Evolutionary conservation across 1,140 invertebrate genomes (phyloP).

Genomic region (Listronotus bonariensis): DNA sequence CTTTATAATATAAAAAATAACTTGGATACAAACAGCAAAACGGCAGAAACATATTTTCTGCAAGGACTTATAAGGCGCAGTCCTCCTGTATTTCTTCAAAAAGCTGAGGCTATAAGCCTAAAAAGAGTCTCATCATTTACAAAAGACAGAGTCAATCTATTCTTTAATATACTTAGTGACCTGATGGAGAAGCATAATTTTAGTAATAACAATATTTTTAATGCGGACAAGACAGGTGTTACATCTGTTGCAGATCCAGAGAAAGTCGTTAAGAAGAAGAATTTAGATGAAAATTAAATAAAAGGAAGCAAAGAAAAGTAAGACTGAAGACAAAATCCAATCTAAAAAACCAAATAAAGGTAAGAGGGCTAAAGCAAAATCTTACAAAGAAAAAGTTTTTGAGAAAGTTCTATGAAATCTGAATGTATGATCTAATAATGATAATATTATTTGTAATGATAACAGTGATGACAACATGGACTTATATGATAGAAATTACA

Average conservation of each 20-base stretch:
- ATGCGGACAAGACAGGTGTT: conserved; percentile 43
- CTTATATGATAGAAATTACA: conserved; percentile 41
- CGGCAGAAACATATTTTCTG: conserved; percentile 37
- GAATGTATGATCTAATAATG: too few species aligned
- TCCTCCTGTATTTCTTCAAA: conserved; percentile 36
- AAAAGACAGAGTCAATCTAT: conserved; percentile 38
- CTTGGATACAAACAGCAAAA: conserved; percentile 35
- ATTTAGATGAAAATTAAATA: too few species aligned
- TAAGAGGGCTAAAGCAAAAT: too few species aligned
- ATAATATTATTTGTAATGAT: too few species aligned
- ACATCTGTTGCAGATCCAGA: conserved; percentile 38
- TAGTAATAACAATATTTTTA: conserved; percentile 38
- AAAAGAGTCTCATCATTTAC: conserved; percentile 42
- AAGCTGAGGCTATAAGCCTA: conserved; percentile 44
- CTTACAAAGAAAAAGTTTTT: too few species aligned
- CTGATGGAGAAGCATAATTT: conserved; percentile 38
- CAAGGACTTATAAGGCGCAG: conserved; percentile 19
- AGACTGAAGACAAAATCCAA: too few species aligned
- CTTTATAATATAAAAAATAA: conserved; percentile 36
- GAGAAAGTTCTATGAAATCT: too few species aligned
- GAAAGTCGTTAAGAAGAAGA: conserved; percentile 42
- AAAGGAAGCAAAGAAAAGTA: too few species aligned
- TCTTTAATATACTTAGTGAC: conserved; percentile 33
- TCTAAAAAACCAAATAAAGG: too few species aligned
- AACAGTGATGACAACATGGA: conserved; percentile 44